phyloP scores from a whole-genome alignment of 2,797 vertebrate species.

The Myotis daubentonii region DNA sequence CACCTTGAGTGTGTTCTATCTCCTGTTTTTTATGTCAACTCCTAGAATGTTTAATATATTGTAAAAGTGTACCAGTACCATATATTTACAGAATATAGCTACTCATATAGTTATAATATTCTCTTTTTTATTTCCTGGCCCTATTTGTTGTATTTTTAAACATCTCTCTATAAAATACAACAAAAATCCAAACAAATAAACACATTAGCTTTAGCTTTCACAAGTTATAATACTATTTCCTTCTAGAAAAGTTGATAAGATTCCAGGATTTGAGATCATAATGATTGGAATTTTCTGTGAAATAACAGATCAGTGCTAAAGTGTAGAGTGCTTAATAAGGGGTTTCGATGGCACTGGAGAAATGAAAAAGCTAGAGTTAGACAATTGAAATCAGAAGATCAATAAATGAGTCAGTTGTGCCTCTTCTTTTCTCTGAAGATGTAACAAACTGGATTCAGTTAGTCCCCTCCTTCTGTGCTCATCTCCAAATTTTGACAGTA shows the following conservation, averaged over 20 bases:
- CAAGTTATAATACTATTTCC: not conserved
- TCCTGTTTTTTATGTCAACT: not conserved
- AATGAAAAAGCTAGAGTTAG: too few relatives aligned
- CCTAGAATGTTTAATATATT: not conserved
- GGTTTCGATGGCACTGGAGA: not conserved
- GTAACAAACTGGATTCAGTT: not conserved
- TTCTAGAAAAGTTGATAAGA: not conserved
- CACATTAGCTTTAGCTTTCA: not conserved
- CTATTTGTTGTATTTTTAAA: not conserved
- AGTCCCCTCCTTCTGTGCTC: not conserved
- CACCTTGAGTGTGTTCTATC: not conserved
- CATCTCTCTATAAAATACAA: not conserved
- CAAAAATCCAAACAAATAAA: not conserved
- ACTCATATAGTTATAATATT: not conserved
- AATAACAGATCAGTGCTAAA: too few relatives aligned
- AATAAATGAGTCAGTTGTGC: accelerated
- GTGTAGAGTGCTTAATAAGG: accelerated
- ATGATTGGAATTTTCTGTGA: not conserved
- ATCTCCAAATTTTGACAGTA: not conserved
- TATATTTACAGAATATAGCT: not conserved
- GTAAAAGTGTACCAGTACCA: too few relatives aligned
- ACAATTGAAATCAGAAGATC: not conserved
- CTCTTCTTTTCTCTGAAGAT: not conserved
- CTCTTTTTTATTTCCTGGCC: not conserved
- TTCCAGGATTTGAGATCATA: too few relatives aligned